Conservation (phyloP, 2,797 vertebrate genomes). For the Sebastes reedi region DNA sequence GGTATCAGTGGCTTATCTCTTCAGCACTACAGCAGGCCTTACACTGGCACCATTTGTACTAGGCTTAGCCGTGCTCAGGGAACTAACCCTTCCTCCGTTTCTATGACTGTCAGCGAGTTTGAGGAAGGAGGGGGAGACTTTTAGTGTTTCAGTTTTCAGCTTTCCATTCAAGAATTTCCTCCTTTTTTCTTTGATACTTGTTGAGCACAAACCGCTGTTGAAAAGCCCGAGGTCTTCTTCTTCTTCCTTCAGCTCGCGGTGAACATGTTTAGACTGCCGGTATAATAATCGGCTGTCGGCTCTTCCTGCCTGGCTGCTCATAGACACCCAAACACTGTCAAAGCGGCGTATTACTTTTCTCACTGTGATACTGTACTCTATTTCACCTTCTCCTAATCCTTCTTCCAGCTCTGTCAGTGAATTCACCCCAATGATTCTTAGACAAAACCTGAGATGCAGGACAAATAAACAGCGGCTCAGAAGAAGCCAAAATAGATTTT, state of each 20-base stretch:
- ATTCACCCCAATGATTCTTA: conserved; percentile 44
- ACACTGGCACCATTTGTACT: conserved; percentile 83
- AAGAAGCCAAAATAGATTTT: conserved; percentile 61
- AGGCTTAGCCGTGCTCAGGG: conserved; percentile 80
- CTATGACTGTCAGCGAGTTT: conserved; percentile 74
- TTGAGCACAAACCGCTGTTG: conserved; percentile 41
- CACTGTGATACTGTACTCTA: conserved; percentile 75
- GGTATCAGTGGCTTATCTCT: conserved; percentile 80
- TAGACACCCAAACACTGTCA: conserved; percentile 59
- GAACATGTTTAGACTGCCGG: conserved; percentile 70
- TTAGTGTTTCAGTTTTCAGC: conserved; percentile 77
- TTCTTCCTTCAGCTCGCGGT: conserved; percentile 45
- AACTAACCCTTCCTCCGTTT: conserved; percentile 78
- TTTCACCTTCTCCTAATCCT: conserved; percentile 65
- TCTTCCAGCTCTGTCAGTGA: conserved; percentile 59
- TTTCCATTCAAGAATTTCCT: conserved; percentile 70
- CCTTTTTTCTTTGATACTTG: conserved; percentile 50
- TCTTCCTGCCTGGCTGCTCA: conserved; percentile 52
- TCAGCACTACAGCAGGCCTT: conserved; percentile 81
- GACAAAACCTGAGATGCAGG: conserved; percentile 72
- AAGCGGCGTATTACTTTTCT: conserved; percentile 51
- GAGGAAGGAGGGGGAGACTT: conserved; percentile 55
- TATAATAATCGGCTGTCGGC: conserved; percentile 33
- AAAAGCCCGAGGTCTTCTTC: conserved; percentile 57
- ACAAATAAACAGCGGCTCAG: conserved; percentile 71